Percentiles rank a stretch among this genome's conserved stretches.
These are phyloP conservation scores for Paratilapia polleni DNA, from an alignment of 2,113 vertebrate species.

Conservation along the genomic window DNA sequence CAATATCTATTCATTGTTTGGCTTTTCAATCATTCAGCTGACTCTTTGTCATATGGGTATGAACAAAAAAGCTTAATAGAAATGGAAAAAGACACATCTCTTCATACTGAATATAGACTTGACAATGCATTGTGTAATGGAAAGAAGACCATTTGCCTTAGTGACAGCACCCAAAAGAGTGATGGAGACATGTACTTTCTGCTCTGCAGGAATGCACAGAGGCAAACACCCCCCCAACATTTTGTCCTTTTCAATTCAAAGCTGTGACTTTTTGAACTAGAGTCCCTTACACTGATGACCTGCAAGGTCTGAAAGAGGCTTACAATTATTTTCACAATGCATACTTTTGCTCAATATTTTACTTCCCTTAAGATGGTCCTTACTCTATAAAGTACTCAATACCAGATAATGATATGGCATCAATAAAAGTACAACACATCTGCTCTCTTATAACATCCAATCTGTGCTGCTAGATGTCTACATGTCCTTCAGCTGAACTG, in stretches of 20 bases:
- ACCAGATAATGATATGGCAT: background rate
- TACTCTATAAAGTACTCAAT: background rate
- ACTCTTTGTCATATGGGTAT: background rate
- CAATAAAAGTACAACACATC: constrained; percentile 1
- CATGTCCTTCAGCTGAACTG: background rate
- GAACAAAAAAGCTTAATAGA: background rate
- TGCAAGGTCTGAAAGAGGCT: background rate
- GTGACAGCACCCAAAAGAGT: background rate
- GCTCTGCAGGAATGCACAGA: background rate
- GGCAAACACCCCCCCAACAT: background rate
- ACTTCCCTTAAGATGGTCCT: background rate
- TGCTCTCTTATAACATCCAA: background rate
- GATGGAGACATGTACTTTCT: background rate
- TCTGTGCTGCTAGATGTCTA: background rate
- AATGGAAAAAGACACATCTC: background rate
- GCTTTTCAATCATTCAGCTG: background rate
- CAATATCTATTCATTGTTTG: background rate
- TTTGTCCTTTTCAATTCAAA: constrained; percentile 5
- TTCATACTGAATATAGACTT: background rate
- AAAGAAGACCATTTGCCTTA: background rate
- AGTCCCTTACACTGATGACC: background rate
- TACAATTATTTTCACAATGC: background rate
- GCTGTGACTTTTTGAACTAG: background rate
- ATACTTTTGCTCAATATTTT: background rate
- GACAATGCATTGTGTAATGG: background rate